phyloP scores from a whole-genome alignment of 2,888 invertebrate species.

The Leucoptera coffeella region DNA sequence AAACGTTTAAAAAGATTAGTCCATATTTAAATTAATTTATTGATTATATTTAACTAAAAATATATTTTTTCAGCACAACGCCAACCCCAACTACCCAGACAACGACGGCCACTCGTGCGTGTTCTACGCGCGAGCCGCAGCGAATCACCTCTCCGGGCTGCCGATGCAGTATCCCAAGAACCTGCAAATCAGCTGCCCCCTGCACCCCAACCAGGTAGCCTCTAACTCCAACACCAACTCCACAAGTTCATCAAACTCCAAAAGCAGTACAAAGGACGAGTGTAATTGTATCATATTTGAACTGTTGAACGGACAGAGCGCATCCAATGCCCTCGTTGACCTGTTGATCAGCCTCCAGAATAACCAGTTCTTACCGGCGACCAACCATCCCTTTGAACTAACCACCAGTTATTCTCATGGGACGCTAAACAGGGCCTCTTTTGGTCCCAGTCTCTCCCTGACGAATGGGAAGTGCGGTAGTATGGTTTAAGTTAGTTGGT shows the following conservation, averaged over 20 bases:
- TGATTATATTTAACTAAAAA: too few relatives aligned
- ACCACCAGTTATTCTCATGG: conserved; percentile 15
- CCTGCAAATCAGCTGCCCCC: conserved; percentile 31
- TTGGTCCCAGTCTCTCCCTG: conserved; percentile 24
- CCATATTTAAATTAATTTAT: too few relatives aligned
- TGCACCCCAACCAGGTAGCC: conserved; percentile 22
- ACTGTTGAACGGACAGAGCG: conserved; percentile 32
- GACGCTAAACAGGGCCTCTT: conserved; percentile 21
- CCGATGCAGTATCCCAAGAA: conserved; percentile 27
- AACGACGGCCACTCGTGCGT: conserved; percentile 44
- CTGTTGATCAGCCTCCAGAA: conserved; percentile 37
- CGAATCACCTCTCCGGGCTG: conserved; percentile 38
- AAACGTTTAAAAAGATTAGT: too few relatives aligned
- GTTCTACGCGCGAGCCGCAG: conserved; percentile 47
- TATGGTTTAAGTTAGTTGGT: conserved; percentile 22
- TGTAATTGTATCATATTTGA: conserved; percentile 45
- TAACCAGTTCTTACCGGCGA: conserved; percentile 37
- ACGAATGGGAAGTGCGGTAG: conserved; percentile 38
- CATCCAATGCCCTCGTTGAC: conserved; percentile 38
- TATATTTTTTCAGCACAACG: conserved; percentile 97
- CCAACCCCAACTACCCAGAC: conserved; percentile 86
- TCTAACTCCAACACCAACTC: conserved; percentile 22
- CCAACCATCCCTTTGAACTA: conserved; percentile 19
- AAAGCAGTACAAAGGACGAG: conserved; percentile 30
- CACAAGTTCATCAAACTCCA: conserved; percentile 18